Conservation (phyloP, 2,888 invertebrate species). For the Lutraria lutraria region DNA sequence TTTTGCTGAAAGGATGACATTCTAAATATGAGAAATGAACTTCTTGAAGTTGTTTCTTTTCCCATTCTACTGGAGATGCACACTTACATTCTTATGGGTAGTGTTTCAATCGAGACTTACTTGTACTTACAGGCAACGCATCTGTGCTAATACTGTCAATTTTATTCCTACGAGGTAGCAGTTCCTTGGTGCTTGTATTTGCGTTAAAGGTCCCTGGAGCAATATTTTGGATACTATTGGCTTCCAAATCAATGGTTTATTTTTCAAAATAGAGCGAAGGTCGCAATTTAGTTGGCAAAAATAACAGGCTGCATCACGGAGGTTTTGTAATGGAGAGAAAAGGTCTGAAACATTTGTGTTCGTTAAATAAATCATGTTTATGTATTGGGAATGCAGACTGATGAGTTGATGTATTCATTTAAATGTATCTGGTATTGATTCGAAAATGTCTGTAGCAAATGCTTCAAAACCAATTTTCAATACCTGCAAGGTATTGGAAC, state of each 20-base stretch:
- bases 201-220: not conserved
- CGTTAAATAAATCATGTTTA: not conserved
- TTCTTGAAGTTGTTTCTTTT: not conserved
- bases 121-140: not conserved
- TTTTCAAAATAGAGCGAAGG: not conserved
- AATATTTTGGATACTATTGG: conserved; percentile 1
- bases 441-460: not conserved
- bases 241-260: conserved; percentile 3
- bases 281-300: not conserved
- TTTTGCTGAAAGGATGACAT: conserved; percentile 21
- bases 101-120: not conserved
- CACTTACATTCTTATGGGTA: conserved; percentile 12
- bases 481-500: not conserved
- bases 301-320: not conserved
- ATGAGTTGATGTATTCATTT: not conserved
- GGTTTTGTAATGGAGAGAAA: not conserved
- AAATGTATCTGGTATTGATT: conserved; percentile 23
- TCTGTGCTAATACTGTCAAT: not conserved
- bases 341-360: not conserved
- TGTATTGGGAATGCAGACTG: not conserved
- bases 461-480: not conserved
- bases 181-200: not conserved
- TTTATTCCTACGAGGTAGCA: not conserved
- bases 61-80: not conserved
- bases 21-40: conserved; percentile 23